Evolutionary conservation across 2,797 vertebrate species (phyloP), one percentile per base, ranked within the genome.

Genomic region (Microcaecilia unicolor): DNA sequence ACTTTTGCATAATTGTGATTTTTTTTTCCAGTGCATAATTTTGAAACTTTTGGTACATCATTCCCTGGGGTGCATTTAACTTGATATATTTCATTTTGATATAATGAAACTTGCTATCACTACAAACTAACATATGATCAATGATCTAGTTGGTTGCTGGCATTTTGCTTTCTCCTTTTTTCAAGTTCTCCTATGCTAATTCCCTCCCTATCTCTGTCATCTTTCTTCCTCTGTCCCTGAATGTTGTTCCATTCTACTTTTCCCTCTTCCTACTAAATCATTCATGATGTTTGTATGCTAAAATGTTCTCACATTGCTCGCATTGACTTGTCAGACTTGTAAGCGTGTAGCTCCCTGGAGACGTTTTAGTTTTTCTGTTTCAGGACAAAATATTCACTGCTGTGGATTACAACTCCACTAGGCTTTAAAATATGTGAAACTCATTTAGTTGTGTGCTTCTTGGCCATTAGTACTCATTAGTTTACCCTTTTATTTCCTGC

Each of bases 201-300:
- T n/a, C n/a, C n/a, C n/a, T n/a, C n/a, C n/a, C n/a, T n/a, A n/a
- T n/a, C n/a, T n/a, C n/a, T n/a, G n/a, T n/a, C n/a, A n/a, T n/a
- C n/a, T n/a, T n/a, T n/a, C n/a, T n/a, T n/a, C n/a, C n/a, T n/a
- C n/a, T n/a, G n/a, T n/a, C n/a, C n/a, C n/a, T n/a, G n/a, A n/a
- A n/a, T 44, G 34, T 47, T 37, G 54, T 52, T 56, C 30, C 22
- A 26, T 55, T 61, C 19, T 23, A 41, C 22, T 25, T 46, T 21
- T 44, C 4, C 2, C 18, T 8, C 53, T 22, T 6, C 18, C 10
- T 18, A n/a, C 42, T 61, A 41, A 64, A 65, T 71, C 65, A 56
- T 69, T 69, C 62, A 71, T 34, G 32, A 9, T 55, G 42, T 46
- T 65, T 9, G 21, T 31, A 31, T 31, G 29, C 29, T 20, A 21